Conservation (phyloP, 2,888 invertebrate species). For the Rapana venosa region DNA sequence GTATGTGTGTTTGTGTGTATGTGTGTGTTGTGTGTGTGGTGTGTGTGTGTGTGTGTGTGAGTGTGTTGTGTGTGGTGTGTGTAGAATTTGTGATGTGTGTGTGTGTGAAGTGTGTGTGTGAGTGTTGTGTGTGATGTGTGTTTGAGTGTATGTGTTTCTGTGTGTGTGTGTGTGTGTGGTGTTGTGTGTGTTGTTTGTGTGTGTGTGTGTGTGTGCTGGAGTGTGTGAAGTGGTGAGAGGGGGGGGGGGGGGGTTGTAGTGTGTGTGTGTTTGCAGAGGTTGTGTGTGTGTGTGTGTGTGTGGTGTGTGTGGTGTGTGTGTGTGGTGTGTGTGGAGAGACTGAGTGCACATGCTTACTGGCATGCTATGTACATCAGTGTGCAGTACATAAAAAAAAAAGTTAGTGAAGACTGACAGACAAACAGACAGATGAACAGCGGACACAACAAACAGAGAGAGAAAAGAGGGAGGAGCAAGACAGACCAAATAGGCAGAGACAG, state of each 20-base stretch:
- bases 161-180: no score
- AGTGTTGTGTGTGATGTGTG: no score
- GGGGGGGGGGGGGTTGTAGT: not conserved
- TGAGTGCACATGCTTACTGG: not conserved
- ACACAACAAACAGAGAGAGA: not conserved
- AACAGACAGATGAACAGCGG: not conserved
- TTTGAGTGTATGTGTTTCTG: no score
- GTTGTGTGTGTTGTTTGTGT: not conserved
- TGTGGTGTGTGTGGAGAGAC: not conserved
- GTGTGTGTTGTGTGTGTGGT: no score
- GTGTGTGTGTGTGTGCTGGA: not conserved
- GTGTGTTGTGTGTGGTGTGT: no score
- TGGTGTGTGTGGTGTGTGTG: conserved; percentile 2
- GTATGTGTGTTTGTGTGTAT: not conserved
- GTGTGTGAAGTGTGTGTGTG: no score
- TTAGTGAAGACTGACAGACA: not conserved
- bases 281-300: no score
- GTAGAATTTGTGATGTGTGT: no score
- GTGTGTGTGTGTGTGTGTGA: no score
- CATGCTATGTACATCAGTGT: no score
- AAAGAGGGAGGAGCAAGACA: not conserved
- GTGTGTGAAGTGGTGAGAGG: not conserved
- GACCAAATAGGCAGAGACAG: not conserved
- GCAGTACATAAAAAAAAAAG: no score
- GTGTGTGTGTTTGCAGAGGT: not conserved